These are phyloP conservation scores for Machimus rusticus DNA, from an alignment of 2,888 invertebrate genomes.

Conservation along the genomic window DNA sequence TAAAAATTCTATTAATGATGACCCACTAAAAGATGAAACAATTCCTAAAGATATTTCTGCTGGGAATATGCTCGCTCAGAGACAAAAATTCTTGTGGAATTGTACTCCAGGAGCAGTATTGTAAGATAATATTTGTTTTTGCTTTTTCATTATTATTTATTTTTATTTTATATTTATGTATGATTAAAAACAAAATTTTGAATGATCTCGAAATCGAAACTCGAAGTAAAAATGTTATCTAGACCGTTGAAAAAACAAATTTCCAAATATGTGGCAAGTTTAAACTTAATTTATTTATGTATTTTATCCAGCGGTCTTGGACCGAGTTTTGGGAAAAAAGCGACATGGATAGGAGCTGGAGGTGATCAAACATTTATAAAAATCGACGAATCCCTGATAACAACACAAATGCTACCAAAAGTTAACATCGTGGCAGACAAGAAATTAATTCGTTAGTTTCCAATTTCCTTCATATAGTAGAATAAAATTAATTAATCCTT, in stretches of 20 bases:
- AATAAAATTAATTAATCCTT: neutral
- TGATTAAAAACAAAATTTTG: neutral
- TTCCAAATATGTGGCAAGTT: neutral
- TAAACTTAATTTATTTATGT: conserved; percentile 12
- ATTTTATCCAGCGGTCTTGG: conserved; percentile 69
- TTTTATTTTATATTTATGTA: too few relatives aligned
- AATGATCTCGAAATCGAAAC: neutral
- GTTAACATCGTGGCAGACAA: conserved; percentile 90
- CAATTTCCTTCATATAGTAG: neutral
- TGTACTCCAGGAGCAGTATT: conserved; percentile 62
- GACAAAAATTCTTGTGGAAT: conserved; percentile 62
- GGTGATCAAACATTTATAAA: conserved; percentile 95
- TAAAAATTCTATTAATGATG: conserved; percentile 51
- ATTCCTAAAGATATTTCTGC: conserved; percentile 54
- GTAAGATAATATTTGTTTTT: conserved; percentile 52
- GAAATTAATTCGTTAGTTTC: conserved; percentile 76
- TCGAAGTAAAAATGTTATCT: neutral
- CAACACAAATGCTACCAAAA: conserved; percentile 84
- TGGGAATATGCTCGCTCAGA: conserved; percentile 55
- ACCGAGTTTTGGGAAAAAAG: conserved; percentile 83
- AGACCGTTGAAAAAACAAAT: neutral
- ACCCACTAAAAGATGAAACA: conserved; percentile 44
- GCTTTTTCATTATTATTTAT: neutral
- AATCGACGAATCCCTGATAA: conserved; percentile 91
- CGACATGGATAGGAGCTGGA: conserved; percentile 94